Conservation (phyloP, 2,888 invertebrate genomes). For the Quadroppia sp. region DNA sequence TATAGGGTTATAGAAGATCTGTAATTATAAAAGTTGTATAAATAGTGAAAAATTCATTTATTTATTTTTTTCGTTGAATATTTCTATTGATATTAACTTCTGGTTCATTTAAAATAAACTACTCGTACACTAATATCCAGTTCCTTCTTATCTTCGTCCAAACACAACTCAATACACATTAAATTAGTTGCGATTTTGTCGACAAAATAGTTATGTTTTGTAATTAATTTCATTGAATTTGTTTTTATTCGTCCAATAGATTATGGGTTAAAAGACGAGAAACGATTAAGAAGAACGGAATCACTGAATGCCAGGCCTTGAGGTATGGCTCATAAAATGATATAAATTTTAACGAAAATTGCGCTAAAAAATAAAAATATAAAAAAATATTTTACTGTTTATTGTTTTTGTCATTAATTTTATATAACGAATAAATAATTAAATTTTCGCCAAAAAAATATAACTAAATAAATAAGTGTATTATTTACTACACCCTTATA, state of each 20-base stretch:
- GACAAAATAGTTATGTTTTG: neutral
- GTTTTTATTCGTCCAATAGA: slow-evolving; percentile 21
- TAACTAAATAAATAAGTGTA: neutral
- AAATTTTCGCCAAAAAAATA: neutral
- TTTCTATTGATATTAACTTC: too few relatives aligned
- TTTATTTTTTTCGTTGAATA: too few relatives aligned
- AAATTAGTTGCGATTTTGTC: neutral
- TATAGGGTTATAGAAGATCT: too few relatives aligned
- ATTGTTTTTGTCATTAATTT: neutral
- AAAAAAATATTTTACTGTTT: too few relatives aligned
- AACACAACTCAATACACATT: too few relatives aligned
- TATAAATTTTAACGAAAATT: neutral
- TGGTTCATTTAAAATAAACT: neutral
- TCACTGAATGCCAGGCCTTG: slow-evolving; percentile 22
- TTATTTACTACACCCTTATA: neutral
- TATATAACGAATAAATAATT: neutral
- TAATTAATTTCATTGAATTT: neutral
- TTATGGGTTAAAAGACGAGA: slow-evolving; percentile 41
- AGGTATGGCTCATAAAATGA: neutral
- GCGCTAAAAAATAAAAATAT: too few relatives aligned
- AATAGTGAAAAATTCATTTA: too few relatives aligned
- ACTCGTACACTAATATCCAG: neutral
- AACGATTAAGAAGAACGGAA: neutral
- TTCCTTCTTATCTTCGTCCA: too few relatives aligned
- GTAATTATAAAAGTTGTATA: too few relatives aligned